Base-by-base conservation (phyloP, 2,888 invertebrate species). In the Mylabris sibirica region DNA sequence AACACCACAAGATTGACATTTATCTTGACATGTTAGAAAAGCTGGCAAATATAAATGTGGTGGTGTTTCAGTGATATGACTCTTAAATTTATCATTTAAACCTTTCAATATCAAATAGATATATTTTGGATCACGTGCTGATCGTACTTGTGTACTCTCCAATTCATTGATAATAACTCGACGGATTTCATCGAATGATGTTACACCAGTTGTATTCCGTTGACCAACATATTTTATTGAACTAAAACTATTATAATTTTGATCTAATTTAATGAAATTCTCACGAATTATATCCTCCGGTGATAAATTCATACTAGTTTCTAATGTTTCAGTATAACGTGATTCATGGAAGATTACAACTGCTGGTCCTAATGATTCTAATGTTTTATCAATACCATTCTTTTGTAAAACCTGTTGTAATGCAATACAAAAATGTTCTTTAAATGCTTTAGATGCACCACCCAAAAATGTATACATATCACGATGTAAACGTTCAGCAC, bases 321-420 rank as follows among this genome's bases (percentile, higher is more conserved):
- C 86, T 65, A 93, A 83, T 9, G 91, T 89, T 76, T 89, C 88
- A 14, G 93, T 94, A 78, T 93, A 89, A 63, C 87, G 86, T 0
- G 94, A 93, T 84, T 94, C 94, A 81, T 95, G 94, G 84, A 93
- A 93, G 72, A 95, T 89, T 67, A 94, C 88, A 34, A 94, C 89
- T 72, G 91, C 89, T 49, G 94, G 94, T 22, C 93, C 93, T 57
- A 80, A 72, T n/a, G 75, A 73, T 60, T 73, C 41, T 30, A 72
- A 63, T 9, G 74, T 65, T 59, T 67, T 75, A 8, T 78, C 80
- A 26, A 75, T 69, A 22, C 76, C 78, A 12, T 71, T 70, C 41
- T 78, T 79, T 17, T 70, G 63, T 44, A 80, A 67, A 8, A 80
- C 80, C 38, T 82, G 80, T 64, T 84, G 82, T 26, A 89, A 78